Conservation (phyloP, 2,113 vertebrate species). For the Macrotus californicus region DNA sequence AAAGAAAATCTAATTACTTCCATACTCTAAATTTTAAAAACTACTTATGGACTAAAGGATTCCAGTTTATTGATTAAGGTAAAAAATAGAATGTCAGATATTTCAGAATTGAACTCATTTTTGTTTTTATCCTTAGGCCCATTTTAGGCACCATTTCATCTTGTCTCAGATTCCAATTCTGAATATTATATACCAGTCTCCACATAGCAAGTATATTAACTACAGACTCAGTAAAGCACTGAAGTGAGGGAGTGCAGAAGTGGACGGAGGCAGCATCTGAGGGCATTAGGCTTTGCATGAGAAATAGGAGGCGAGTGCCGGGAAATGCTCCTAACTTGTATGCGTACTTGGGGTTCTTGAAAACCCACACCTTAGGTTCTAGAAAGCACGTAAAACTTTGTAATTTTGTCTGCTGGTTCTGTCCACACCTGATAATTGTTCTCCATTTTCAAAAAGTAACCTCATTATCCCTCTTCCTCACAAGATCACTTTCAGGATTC, state of each 20-base stretch:
- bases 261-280: not conserved
- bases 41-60: not conserved
- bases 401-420: not conserved
- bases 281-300: not conserved
- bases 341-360: not conserved
- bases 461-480: not conserved
- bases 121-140: not conserved
- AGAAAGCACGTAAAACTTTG: not conserved
- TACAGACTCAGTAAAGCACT: not conserved
- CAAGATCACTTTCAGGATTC: not conserved
- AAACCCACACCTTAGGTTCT: not conserved
- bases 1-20: conserved; percentile 6
- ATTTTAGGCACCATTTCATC: not conserved
- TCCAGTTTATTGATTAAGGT: not conserved
- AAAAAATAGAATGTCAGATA: not conserved
- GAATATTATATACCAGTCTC: not conserved
- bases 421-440: not conserved
- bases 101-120: not conserved
- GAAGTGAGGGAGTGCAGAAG: not conserved
- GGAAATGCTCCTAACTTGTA: not conserved
- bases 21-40: conserved; percentile 18
- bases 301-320: not conserved
- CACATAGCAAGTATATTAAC: not conserved
- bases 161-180: not conserved
- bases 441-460: not conserved